Evolutionary conservation across 2,113 vertebrate species (phyloP).

Genomic region (Toxotes jaculatrix): DNA sequence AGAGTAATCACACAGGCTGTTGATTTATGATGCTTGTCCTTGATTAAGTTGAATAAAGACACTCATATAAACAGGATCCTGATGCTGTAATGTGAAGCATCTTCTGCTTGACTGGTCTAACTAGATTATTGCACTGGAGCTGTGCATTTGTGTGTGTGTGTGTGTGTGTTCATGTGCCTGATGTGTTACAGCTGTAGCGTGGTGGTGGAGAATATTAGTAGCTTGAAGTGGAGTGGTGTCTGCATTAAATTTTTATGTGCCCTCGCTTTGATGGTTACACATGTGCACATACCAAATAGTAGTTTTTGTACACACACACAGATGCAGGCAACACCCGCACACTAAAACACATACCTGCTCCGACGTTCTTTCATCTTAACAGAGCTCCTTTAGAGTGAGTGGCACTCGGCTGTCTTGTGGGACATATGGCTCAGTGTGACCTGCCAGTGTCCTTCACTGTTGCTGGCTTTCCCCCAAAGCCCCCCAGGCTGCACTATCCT

Average conservation of each 20-base stretch:
- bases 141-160: neutral
- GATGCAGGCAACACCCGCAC: neutral
- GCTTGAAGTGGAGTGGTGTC: slow-evolving; percentile 32
- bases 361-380: slow-evolving; percentile 22
- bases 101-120: slow-evolving; percentile 29
- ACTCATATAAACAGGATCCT: slow-evolving; percentile 31
- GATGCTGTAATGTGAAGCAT: slow-evolving; percentile 33
- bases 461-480: slow-evolving; percentile 58
- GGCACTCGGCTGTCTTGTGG: slow-evolving; percentile 49
- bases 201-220: neutral
- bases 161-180: neutral
- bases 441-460: slow-evolving; percentile 64
- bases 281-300: slow-evolving; percentile 18
- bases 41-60: slow-evolving; percentile 56
- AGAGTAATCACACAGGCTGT: slow-evolving; percentile 36
- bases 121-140: slow-evolving; percentile 8
- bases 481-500: slow-evolving; percentile 52
- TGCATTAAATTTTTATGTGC: slow-evolving; percentile 43
- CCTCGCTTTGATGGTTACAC: slow-evolving; percentile 31
- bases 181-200: slow-evolving; percentile 10
- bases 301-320: neutral
- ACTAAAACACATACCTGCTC: neutral
- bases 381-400: slow-evolving; percentile 39
- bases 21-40: slow-evolving; percentile 56
- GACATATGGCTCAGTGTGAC: slow-evolving; percentile 63